phyloP scores from a whole-genome alignment of 2,888 invertebrate species.

The Teleogryllus oceanicus region DNA sequence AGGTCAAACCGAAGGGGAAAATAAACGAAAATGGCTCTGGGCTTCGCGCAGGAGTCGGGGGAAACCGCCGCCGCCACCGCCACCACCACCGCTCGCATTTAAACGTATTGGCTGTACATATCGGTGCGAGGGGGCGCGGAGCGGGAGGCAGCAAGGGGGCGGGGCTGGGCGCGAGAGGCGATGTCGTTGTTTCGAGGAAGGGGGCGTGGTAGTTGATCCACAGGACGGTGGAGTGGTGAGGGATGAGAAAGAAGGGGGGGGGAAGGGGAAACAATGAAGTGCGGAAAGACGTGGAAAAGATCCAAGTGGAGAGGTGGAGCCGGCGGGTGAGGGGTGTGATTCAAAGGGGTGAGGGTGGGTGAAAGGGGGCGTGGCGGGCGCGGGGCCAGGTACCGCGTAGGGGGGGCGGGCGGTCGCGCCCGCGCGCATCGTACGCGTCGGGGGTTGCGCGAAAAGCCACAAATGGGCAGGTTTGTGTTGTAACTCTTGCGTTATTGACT shows the following conservation, averaged over 20 bases:
- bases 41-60: not conserved
- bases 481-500: slow-evolving; percentile 32
- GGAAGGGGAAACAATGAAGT: not conserved
- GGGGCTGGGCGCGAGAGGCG: too few relatives aligned
- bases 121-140: not conserved
- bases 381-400: too few relatives aligned
- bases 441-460: slow-evolving; percentile 28
- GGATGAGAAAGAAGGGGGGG: not conserved
- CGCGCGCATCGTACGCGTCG: not conserved
- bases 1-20: slow-evolving; percentile 18
- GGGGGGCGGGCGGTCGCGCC: too few relatives aligned
- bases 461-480: slow-evolving; percentile 33
- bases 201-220: too few relatives aligned
- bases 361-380: too few relatives aligned
- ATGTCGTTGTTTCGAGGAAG: too few relatives aligned
- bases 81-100: not conserved
- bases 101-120: slow-evolving; percentile 18
- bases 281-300: too few relatives aligned
- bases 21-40: slow-evolving; percentile 9
- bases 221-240: not conserved
- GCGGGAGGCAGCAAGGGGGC: too few relatives aligned
- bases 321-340: too few relatives aligned
- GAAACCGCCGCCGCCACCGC: not conserved
- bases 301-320: too few relatives aligned
- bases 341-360: too few relatives aligned